These are phyloP conservation scores for Ammodramus savannarum DNA, from an alignment of 2,113 vertebrate species.

Conservation along the genomic window DNA sequence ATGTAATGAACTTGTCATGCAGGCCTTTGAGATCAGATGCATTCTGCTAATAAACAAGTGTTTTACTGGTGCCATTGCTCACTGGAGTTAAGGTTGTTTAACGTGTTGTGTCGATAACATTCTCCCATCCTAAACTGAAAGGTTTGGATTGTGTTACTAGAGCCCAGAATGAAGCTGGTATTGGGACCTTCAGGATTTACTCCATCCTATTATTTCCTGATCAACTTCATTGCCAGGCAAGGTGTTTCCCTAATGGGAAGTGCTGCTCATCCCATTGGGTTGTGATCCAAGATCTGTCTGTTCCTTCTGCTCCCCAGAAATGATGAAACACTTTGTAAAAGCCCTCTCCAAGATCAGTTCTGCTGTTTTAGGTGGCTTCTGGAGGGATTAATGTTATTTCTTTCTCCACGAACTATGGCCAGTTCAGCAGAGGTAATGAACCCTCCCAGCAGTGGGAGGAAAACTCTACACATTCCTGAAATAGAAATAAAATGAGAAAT, in stretches of 20 bases:
- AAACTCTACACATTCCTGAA: not conserved
- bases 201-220: not conserved
- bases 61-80: constrained; percentile 55
- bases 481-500: not conserved
- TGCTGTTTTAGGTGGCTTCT: not conserved
- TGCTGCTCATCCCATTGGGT: not conserved
- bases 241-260: not conserved
- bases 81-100: constrained; percentile 58
- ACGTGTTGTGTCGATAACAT: not conserved
- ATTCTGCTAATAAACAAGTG: constrained; percentile 76
- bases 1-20: constrained; percentile 82
- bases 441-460: not conserved
- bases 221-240: not conserved
- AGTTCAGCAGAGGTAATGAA: not conserved
- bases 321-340: not conserved
- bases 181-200: not conserved
- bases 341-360: accelerated
- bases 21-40: constrained; percentile 78
- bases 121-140: not conserved
- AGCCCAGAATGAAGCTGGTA: not conserved
- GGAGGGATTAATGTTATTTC: not conserved
- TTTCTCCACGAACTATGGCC: not conserved
- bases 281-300: not conserved
- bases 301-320: not conserved
- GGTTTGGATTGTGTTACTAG: not conserved